phyloP scores from a whole-genome alignment of 2,888 invertebrate genomes.

The Sarcophaga subvicina region DNA sequence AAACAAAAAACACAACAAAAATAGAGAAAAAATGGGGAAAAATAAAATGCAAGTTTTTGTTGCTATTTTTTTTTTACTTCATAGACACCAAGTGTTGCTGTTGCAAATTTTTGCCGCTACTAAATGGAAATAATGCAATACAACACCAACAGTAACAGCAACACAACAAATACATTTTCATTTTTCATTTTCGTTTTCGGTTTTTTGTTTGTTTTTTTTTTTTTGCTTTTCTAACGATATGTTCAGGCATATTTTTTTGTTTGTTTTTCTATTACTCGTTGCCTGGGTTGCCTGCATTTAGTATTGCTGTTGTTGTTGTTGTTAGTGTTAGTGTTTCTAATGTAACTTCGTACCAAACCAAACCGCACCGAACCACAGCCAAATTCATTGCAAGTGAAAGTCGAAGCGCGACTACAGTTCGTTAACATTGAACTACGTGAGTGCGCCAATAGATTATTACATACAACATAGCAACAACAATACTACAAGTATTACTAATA shows the following conservation, averaged over 20 bases:
- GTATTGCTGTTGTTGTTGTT: conserved; percentile 55
- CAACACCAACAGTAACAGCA: too few species aligned
- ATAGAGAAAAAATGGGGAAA: conserved; percentile 40
- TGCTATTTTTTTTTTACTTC: conserved; percentile 44
- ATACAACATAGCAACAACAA: conserved; percentile 13
- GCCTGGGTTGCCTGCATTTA: conserved; percentile 45
- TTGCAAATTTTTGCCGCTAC: conserved; percentile 56
- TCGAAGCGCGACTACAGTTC: conserved; percentile 77
- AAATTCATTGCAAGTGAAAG: conserved; percentile 81
- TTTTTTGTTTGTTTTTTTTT: conserved; percentile 58
- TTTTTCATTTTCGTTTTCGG: conserved; percentile 49
- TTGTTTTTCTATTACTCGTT: conserved; percentile 63
- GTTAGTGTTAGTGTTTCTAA: conserved; percentile 25
- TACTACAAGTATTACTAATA: conserved; percentile 27
- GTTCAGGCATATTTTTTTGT: not conserved
- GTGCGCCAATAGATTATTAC: conserved; percentile 68
- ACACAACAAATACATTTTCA: conserved; percentile 52
- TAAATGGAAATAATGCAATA: conserved; percentile 32
- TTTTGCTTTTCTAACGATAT: conserved; percentile 68
- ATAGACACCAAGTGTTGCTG: conserved; percentile 36
- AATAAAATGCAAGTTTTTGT: conserved; percentile 60
- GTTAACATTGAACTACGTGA: conserved; percentile 81
- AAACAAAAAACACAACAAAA: conserved; percentile 70
- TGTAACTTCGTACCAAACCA: conserved; percentile 51
- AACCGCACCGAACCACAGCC: conserved; percentile 74